phyloP scores from a whole-genome alignment of 2,113 vertebrate genomes.

The Notechis scutatus region DNA sequence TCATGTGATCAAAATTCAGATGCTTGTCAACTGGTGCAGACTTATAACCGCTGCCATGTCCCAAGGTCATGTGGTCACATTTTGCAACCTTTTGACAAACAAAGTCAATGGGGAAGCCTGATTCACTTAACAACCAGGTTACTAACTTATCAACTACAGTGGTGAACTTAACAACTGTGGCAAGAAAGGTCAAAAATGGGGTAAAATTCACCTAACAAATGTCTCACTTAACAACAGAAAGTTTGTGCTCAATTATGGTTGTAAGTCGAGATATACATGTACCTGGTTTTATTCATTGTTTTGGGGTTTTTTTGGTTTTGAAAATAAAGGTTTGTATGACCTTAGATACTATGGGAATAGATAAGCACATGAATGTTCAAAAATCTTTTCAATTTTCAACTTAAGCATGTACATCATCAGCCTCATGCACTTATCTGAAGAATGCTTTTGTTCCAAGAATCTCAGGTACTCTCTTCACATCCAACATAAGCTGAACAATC shows the following conservation, averaged over 20 bases:
- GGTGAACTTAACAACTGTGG: not conserved
- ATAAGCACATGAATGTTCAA: not conserved
- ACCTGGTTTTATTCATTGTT: not conserved
- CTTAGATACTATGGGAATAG: not conserved
- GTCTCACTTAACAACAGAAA: not conserved
- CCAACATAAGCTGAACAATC: not conserved
- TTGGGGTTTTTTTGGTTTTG: not conserved
- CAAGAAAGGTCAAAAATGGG: not conserved
- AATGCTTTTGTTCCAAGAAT: not conserved
- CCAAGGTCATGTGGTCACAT: not conserved
- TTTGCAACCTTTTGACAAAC: not conserved
- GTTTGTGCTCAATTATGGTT: not conserved
- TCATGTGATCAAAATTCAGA: not conserved
- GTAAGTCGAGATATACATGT: not conserved
- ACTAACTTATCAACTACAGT: not conserved
- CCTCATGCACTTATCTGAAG: not conserved
- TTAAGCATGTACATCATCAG: not conserved
- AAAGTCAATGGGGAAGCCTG: not conserved
- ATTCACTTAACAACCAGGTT: not conserved
- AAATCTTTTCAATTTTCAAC: not conserved
- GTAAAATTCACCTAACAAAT: not conserved
- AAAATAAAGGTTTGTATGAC: not conserved
- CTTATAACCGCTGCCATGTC: not conserved
- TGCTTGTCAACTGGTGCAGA: not conserved
- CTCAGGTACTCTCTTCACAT: not conserved